Evolutionary conservation across 2,797 vertebrate species (phyloP), one percentile per base, ranked within the genome.

Genomic region (Odontamblyopus rebecca): DNA sequence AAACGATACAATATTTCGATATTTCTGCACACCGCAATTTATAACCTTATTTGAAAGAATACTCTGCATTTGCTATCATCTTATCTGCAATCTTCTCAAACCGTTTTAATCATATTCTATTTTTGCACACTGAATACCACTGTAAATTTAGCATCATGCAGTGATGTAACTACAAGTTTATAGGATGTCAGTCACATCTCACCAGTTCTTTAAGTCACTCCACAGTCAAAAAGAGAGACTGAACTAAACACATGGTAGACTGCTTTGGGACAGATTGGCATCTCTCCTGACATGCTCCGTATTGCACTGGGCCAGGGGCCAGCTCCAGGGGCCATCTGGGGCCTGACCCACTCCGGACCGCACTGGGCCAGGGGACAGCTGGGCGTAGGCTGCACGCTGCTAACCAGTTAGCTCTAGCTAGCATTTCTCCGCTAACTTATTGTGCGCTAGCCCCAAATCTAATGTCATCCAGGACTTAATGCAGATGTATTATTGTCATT

Each of bases 341-440:
- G 23, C 23, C 23, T 23, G 30, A 32, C 30, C 3, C 30, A 5
- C 35, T 35, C 35, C 7, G 35, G 35, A 1, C 6, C 35, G 35
- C 4, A 5, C 0, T 35, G 56, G 19, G 26, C 68, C 61, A 23
- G 16, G 71, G 60, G 67, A 61, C 59, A 63, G 57, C 62, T 83
- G 88, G 88, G 88, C 86, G 91, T 88, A 29, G 86, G 73, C 86
- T 85, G 15, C 32, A 50, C 23, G 64, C 44, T 19, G 78, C 72
- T 67, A 82, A 82, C 86, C 81, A 82, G 82, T 75, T 60, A 73
- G 68, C 73, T 23, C 23, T 23, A 23, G 44, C 2, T 48, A 48
- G 44, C 44, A 48, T 48, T 48, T 70, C 67, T 18, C 26, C 5
- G 87, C 80, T 84, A 84, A 75, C 64, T 38, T 23, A 70, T 74